Base-by-base conservation (phyloP, 2,888 invertebrate genomes). In the Parelbella ahira region DNA sequence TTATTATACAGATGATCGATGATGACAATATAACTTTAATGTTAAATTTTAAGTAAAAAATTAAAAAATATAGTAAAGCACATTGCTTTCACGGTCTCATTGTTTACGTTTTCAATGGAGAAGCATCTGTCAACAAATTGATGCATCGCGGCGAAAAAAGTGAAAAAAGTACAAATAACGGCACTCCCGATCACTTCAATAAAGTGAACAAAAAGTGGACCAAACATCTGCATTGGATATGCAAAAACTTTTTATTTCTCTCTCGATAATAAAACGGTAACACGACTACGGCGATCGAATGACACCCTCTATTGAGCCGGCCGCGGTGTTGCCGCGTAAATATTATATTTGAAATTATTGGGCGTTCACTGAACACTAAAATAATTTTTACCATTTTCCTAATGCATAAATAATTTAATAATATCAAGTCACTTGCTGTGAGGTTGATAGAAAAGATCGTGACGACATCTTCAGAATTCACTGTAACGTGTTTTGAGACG, bases 191-290 rank as follows among this genome's bases (percentile, higher is more conserved):
- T 66, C 60, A 68, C 65, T 73, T 69, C 73, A 72, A 75, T 74
- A 69, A 73, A 71, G 58, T 51, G 45, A 52, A 75, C 60, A 83
- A 86, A 75, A 84, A 81, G 70, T 65, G 73, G 70, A 70, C 70
- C 72, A 68, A 72, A 68, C 83, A 82, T 76, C 81, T 83, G 82
- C 83, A 58, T 68, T 68, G 70, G 64, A 73, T 75, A 75, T 77
- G 77, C 71, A 75, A 76, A 78, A 74, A 69, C 63, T 60, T 66
- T 68, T 51, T 55, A 65, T 70, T 69, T 72, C 63, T 54, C 49
- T 50, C 48, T 59, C 53, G 59, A 77, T 71, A 71, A 71, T 57
- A 54, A 57, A 57, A n/a, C 53, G 52, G 63, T 63, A 63, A 63
- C 53, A 51, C 53, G 62, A 64, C 51, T 53, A 56, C 51, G 47